Evolutionary conservation across 2,797 vertebrate genomes (phyloP), one percentile per base, ranked within the genome.

Genomic region (Erpetoichthys calabaricus): DNA sequence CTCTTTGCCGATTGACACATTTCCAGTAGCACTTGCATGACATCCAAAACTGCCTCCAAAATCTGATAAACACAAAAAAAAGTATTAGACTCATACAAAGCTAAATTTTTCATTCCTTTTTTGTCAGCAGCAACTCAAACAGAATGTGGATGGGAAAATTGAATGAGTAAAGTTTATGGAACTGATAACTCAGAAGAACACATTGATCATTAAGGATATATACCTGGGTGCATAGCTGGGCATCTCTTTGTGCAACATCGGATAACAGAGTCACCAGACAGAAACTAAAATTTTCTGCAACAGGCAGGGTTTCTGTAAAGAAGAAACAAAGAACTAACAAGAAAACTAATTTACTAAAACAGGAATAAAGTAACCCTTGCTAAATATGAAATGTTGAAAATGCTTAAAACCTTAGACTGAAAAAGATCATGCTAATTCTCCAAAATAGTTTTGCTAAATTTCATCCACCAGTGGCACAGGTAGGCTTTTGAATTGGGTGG

Each of bases 231-330:
- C 89, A 80, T 51, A 89, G 70, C 10, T 77, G 70, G 1, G 88
- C 81, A 68, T 98, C 95, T 47, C 82, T 81, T 56, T 91, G 91
- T 8, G 94, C 92, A 1, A 99, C 92, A 0, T 98, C 94, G 1
- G 89, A 98, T 1, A 99, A 80, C 58, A 97, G 64, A 0, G 96
- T 98, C 6, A 97, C 90, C 8, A 99, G 75, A 73, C 88, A 87
- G 68, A 99, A 98, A 72, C 87, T 94, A 81, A 98, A 98, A 72
- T 85, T 98, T 78, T 99, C 96, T 45, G 95, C 89, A 3, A 97
- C 79, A 3, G 96, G 94, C 64, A 99, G 96, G 3, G 68, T 67
- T 4, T 89, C 96, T 98, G 71, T 8, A 65, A 68, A 55, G 59
- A 6, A 42, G 1, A 56, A 57, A 55, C 61, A 46, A 59, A 3